Percentiles rank a stretch among this genome's conserved stretches.
These are phyloP conservation scores for Eupithecia vulgata DNA, from an alignment of 2,888 invertebrate genomes.

Conservation along the genomic window DNA sequence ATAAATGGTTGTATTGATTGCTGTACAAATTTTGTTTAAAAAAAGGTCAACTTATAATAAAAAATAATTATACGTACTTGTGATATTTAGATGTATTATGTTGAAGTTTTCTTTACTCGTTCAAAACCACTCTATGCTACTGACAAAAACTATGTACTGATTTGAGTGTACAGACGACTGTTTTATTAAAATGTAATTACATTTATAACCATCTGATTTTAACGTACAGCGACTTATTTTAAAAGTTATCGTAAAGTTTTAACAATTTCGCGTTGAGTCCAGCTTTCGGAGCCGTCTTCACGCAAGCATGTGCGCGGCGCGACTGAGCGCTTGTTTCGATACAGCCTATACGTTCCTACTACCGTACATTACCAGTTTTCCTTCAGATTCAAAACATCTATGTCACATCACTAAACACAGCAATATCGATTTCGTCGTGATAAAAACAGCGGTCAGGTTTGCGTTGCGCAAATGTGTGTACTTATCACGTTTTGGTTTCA, in stretches of 20 bases:
- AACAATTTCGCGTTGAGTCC: conserved; percentile 62
- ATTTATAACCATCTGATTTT: conserved; percentile 11
- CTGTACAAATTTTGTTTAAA: background rate
- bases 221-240: conserved; percentile 53
- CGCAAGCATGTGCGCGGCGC: conserved; percentile 75
- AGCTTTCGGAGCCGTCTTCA: conserved; percentile 60
- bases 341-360: conserved; percentile 73
- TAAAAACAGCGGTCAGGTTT: conserved; percentile 9
- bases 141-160: background rate
- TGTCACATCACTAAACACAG: conserved; percentile 20
- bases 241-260: conserved; percentile 75
- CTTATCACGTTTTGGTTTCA: conserved; percentile 22
- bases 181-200: background rate
- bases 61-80: conserved; percentile 6
- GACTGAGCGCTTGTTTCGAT: conserved; percentile 73
- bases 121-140: background rate
- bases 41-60: background rate
- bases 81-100: background rate
- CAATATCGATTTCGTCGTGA: conserved; percentile 6
- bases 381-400: conserved; percentile 48
- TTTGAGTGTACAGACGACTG: background rate
- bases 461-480: background rate
- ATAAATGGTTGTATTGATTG: background rate
- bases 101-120: conserved; percentile 5
- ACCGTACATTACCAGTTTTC: conserved; percentile 79